These are phyloP conservation scores for Ceratina calcarata DNA, from an alignment of 1,140 invertebrate species.

Conservation along the genomic window DNA sequence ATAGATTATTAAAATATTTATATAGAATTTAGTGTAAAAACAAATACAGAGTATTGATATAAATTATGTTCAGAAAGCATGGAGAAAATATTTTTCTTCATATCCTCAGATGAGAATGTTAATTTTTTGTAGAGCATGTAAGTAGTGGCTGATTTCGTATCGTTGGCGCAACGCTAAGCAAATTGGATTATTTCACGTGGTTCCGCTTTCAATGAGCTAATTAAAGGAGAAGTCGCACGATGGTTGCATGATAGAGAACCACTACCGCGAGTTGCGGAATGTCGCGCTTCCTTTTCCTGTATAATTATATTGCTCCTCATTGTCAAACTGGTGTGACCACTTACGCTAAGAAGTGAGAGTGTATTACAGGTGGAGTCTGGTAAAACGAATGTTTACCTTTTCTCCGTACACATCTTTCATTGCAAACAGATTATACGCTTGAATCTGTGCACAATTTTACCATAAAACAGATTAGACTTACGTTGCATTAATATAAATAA, in stretches of 20 bases:
- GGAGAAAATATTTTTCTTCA: neutral
- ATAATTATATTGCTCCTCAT: conserved; percentile 15
- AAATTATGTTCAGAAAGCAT: no score
- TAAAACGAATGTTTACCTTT: neutral
- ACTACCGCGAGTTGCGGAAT: conserved; percentile 7
- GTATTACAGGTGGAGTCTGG: neutral
- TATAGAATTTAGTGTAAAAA: no score
- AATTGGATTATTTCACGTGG: neutral
- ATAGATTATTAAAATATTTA: neutral
- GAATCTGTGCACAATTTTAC: no score
- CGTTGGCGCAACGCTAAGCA: neutral
- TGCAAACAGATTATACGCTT: no score
- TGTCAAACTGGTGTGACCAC: conserved; percentile 26
- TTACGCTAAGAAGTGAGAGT: conserved; percentile 32
- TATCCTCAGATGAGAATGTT: neutral
- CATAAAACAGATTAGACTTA: no score
- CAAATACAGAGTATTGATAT: no score
- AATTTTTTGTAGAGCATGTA: neutral
- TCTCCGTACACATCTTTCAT: no score
- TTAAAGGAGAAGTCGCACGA: conserved; percentile 13
- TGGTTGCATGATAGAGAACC: no score
- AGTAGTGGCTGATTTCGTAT: neutral
- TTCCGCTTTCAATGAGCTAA: neutral
- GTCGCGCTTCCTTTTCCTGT: conserved; percentile 35
- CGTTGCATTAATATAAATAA: no score